A percentile compares a stretch with the other conserved stretches of the same genome.
Evolutionary conservation across 2,113 vertebrate genomes (phyloP).

Genomic region (Synodontis membranacea): DNA sequence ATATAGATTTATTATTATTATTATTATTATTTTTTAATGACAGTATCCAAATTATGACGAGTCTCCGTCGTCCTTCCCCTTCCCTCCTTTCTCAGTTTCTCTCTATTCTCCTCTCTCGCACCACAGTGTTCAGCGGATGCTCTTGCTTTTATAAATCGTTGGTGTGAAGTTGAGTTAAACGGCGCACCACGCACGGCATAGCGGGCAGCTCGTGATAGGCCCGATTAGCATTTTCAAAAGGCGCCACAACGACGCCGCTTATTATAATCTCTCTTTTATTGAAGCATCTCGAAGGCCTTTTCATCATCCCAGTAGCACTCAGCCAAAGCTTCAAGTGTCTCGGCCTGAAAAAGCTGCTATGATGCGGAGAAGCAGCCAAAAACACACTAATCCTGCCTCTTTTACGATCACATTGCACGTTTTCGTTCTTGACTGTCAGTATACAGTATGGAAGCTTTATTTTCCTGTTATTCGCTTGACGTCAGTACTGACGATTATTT

Average conservation of each 20-base stretch:
- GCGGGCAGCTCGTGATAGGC: constrained; percentile 81
- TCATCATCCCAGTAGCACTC: constrained; percentile 66
- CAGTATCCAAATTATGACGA: constrained; percentile 25
- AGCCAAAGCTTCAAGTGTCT: constrained; percentile 49
- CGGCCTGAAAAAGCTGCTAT: constrained; percentile 57
- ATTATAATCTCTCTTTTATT: constrained; percentile 93
- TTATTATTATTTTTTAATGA: constrained; percentile 56
- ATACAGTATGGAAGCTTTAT: neutral
- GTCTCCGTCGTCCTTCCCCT: neutral
- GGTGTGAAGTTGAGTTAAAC: constrained; percentile 66
- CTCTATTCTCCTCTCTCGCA: neutral
- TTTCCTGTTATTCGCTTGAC: neutral
- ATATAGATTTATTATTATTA: constrained; percentile 53
- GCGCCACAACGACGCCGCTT: constrained; percentile 77
- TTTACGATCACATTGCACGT: neutral
- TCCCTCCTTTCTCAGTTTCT: neutral
- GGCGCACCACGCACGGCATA: constrained; percentile 75
- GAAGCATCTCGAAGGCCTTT: constrained; percentile 76
- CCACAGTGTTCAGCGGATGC: constrained; percentile 26
- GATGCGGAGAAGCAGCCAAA: constrained; percentile 44
- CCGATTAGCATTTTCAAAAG: constrained; percentile 91
- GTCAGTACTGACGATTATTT: neutral
- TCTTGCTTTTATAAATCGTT: constrained; percentile 71
- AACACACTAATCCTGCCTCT: constrained; percentile 38
- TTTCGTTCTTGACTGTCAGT: neutral